phyloP scores from a whole-genome alignment of 2,888 invertebrate species.

The Willowsia nigromaculata region DNA sequence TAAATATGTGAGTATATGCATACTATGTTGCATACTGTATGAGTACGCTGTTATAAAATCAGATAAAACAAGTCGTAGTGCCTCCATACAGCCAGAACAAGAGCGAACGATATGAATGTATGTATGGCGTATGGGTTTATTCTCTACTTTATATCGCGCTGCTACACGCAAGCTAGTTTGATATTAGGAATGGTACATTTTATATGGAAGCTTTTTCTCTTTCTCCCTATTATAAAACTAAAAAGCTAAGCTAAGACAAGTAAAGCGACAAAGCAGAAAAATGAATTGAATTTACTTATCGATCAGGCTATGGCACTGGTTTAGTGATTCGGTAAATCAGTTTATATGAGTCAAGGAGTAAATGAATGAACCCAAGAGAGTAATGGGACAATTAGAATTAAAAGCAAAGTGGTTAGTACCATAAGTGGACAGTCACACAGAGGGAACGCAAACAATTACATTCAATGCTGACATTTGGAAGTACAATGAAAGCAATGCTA shows the following conservation, averaged over 20 bases:
- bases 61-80: not conserved
- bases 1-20: not conserved
- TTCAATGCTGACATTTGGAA: too few species aligned
- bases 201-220: slow-evolving; percentile 7
- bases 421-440: not conserved
- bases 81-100: not conserved
- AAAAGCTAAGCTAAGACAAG: slow-evolving; percentile 27
- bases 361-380: slow-evolving; percentile 65
- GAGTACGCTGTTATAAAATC: slow-evolving; percentile 19
- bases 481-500: too few species aligned
- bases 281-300: slow-evolving; percentile 66
- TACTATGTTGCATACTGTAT: not conserved
- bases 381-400: slow-evolving; percentile 65
- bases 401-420: slow-evolving; percentile 34
- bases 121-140: not conserved
- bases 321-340: slow-evolving; percentile 63
- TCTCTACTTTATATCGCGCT: not conserved
- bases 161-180: slow-evolving; percentile 33
- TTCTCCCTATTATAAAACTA: not conserved
- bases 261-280: slow-evolving; percentile 31
- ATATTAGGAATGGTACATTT: not conserved
- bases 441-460: not conserved
- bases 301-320: slow-evolving; percentile 53
- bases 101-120: not conserved
- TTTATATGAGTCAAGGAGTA: slow-evolving; percentile 51